Conservation (phyloP, 2,888 invertebrate genomes). For the Perdita meconis region DNA sequence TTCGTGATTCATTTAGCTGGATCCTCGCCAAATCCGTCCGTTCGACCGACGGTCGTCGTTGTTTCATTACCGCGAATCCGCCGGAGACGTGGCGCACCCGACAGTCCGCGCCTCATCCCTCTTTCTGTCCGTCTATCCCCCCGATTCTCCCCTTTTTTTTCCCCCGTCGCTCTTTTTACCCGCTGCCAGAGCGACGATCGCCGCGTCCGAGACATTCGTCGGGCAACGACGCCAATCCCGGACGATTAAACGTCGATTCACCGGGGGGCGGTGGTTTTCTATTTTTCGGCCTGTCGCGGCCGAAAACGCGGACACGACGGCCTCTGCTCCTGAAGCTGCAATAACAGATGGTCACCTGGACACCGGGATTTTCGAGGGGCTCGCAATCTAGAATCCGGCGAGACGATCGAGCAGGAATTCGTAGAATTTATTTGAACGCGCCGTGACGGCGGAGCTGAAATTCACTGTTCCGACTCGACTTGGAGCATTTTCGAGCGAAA, state of each 20-base stretch:
- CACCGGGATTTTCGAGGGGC: background rate
- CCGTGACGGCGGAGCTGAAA: background rate
- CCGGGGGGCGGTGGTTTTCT: constrained; percentile 20
- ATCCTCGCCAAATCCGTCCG: constrained; percentile 74
- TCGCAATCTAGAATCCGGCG: background rate
- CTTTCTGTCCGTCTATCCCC: constrained; percentile 9
- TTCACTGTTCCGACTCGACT: too few species aligned
- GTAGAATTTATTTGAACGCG: background rate
- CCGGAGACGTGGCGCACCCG: constrained; percentile 56
- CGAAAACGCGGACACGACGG: constrained; percentile 35
- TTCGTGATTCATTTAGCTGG: constrained; percentile 79
- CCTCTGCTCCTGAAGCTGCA: constrained; percentile 18
- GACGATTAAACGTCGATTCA: constrained; percentile 66
- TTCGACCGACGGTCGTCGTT: constrained; percentile 63
- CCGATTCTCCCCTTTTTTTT: constrained; percentile 1
- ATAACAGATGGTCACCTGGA: constrained; percentile 24
- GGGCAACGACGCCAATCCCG: constrained; percentile 48
- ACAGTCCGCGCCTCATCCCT: constrained; percentile 7
- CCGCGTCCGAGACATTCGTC: constrained; percentile 50
- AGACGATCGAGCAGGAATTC: background rate
- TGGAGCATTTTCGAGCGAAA: too few species aligned
- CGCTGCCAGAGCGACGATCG: constrained; percentile 30
- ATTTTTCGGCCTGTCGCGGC: constrained; percentile 46
- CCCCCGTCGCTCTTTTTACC: background rate
- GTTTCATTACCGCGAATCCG: constrained; percentile 67